Conservation (phyloP, 1,140 invertebrate genomes). For the Habropoda laboriosa region DNA sequence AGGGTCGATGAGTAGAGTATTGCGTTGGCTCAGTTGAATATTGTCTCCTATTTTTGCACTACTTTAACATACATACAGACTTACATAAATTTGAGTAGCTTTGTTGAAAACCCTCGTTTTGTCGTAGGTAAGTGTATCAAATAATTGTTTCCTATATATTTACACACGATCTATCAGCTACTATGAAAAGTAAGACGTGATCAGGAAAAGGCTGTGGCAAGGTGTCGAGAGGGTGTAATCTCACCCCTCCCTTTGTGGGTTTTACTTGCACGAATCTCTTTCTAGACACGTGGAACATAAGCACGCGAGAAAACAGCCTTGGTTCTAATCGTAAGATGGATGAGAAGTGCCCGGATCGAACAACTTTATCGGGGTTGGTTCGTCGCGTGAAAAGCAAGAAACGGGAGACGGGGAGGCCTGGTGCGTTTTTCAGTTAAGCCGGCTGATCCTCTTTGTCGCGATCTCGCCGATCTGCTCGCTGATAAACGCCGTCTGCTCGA, state of each 20-base stretch:
- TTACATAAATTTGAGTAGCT: no score
- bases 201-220: neutral
- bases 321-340: slow-evolving; percentile 22
- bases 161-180: no score
- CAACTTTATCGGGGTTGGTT: neutral
- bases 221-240: neutral
- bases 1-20: no score
- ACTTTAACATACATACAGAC: no score
- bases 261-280: neutral
- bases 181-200: no score
- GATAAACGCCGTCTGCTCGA: neutral
- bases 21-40: no score
- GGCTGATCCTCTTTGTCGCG: neutral
- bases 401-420: neutral
- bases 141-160: no score
- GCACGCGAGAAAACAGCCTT: slow-evolving; percentile 10
- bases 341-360: neutral
- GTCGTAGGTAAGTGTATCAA: no score
- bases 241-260: neutral
- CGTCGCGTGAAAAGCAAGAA: neutral
- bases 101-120: no score
- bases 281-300: neutral
- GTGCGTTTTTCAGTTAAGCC: neutral
- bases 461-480: neutral
- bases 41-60: no score